These are phyloP conservation scores for Psophia crepitans DNA, from an alignment of 2,113 vertebrate species.

Conservation along the genomic window DNA sequence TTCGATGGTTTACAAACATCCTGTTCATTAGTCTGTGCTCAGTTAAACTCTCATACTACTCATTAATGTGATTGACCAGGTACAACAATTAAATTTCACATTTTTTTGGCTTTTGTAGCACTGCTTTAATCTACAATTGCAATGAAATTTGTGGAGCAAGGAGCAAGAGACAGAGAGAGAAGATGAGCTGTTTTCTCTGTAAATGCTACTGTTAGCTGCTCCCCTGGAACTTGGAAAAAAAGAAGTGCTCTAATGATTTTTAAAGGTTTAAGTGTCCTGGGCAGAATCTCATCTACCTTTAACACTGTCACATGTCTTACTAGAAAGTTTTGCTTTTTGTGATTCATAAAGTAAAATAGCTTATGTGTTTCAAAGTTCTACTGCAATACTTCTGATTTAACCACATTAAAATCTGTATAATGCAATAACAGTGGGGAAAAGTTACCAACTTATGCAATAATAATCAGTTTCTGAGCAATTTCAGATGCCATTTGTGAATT, in stretches of 20 bases:
- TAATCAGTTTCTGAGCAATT: background rate
- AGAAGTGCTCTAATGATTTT: background rate
- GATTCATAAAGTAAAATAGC: background rate
- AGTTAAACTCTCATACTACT: background rate
- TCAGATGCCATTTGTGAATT: background rate
- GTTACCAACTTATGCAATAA: background rate
- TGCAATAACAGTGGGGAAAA: background rate
- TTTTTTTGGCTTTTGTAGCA: background rate
- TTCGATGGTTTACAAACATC: background rate
- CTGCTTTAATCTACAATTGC: background rate
- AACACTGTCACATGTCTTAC: background rate
- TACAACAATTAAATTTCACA: background rate
- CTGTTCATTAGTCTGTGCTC: background rate
- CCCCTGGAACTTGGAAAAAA: background rate
- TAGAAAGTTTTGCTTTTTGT: background rate
- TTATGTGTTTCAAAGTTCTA: background rate
- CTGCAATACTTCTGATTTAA: background rate
- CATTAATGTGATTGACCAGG: background rate
- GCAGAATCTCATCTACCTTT: background rate
- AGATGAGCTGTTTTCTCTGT: background rate
- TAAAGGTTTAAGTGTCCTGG: background rate
- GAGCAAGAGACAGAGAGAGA: background rate
- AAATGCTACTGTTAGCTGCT: background rate
- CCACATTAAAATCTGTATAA: background rate
- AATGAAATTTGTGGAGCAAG: background rate